Percentiles rank a stretch among this genome's conserved stretches.
phyloP scores from a whole-genome alignment of 2,888 invertebrate genomes.

The Mayetiola destructor region DNA sequence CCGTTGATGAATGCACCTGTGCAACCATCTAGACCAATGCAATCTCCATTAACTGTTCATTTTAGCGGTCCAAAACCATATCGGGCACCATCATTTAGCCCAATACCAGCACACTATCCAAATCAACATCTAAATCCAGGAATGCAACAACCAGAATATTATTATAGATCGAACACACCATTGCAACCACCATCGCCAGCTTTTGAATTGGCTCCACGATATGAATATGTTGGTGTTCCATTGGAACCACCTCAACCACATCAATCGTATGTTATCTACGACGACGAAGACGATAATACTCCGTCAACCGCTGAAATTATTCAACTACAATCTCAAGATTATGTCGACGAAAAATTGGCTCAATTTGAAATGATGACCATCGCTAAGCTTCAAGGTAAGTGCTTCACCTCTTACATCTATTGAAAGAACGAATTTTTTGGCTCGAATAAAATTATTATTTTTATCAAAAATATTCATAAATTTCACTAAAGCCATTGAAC shows the following conservation, averaged over 20 bases:
- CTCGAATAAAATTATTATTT: too few relatives aligned
- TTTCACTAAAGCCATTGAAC: too few relatives aligned
- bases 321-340: conserved; percentile 86
- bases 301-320: conserved; percentile 85
- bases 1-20: conserved; percentile 39
- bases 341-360: conserved; percentile 83
- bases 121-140: conserved; percentile 43
- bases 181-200: conserved; percentile 29
- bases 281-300: conserved; percentile 60
- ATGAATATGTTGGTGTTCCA: conserved; percentile 60
- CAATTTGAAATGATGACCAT: conserved; percentile 88
- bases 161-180: conserved; percentile 35
- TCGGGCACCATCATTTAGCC: conserved; percentile 35
- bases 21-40: conserved; percentile 30
- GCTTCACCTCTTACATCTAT: too few relatives aligned
- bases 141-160: conserved; percentile 43
- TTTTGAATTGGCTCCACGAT: conserved; percentile 32
- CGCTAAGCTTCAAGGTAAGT: conserved; percentile 72
- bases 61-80: conserved; percentile 34
- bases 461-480: too few relatives aligned
- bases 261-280: conserved; percentile 42
- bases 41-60: conserved; percentile 25
- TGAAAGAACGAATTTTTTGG: too few relatives aligned
- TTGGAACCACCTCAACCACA: conserved; percentile 54
- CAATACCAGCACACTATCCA: conserved; percentile 18